phyloP scores from a whole-genome alignment of 1,140 invertebrate genomes.

The Brachionus manjavacas region DNA sequence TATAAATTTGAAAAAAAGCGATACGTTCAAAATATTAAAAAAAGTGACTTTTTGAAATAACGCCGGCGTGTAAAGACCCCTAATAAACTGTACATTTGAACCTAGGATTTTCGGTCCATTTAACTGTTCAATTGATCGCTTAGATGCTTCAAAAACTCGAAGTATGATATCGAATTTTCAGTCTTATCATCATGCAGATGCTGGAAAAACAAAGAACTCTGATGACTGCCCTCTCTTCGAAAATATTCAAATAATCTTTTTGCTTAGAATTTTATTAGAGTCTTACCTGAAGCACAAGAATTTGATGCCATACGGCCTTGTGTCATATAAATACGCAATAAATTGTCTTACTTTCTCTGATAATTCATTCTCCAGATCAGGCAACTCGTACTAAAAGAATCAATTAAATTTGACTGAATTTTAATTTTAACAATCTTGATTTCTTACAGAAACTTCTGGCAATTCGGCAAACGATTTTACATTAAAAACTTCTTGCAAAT shows the following conservation, averaged over 20 bases:
- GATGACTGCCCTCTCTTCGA: slow-evolving; percentile 77
- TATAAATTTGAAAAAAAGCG: not conserved
- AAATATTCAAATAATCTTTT: slow-evolving; percentile 40
- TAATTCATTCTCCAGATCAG: slow-evolving; percentile 69
- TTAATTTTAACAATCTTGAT: not conserved
- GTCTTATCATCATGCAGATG: slow-evolving; percentile 85
- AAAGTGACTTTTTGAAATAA: not conserved
- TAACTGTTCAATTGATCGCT: slow-evolving; percentile 30
- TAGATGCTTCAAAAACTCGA: slow-evolving; percentile 79
- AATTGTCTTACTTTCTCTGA: slow-evolving; percentile 74
- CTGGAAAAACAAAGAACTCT: slow-evolving; percentile 74
- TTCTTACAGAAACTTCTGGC: slow-evolving; percentile 65
- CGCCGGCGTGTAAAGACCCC: not conserved
- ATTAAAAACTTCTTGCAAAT: slow-evolving; percentile 70
- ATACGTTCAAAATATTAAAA: not conserved
- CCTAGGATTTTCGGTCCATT: not conserved
- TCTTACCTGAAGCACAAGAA: slow-evolving; percentile 30
- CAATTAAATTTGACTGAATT: slow-evolving; percentile 48
- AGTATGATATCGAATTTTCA: slow-evolving; percentile 87
- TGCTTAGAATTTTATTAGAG: not conserved
- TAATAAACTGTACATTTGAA: not conserved
- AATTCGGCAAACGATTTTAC: slow-evolving; percentile 63
- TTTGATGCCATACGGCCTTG: slow-evolving; percentile 71
- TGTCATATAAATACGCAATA: slow-evolving; percentile 75
- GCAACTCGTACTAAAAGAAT: slow-evolving; percentile 67